Conservation (phyloP, 2,113 vertebrate genomes). For the Carlito syrichta region DNA sequence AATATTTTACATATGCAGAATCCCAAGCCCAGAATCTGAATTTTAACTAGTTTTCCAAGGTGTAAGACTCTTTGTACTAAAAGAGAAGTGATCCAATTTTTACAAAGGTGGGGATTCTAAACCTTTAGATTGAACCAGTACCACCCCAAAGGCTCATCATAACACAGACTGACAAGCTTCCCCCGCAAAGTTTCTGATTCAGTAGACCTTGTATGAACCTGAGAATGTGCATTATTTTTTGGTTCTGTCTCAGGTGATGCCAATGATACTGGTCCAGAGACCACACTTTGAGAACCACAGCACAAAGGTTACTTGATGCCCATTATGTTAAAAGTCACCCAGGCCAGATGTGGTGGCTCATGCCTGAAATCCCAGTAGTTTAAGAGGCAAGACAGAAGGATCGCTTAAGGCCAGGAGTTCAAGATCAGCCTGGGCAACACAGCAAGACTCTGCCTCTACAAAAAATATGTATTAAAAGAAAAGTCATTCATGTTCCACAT, state of each 20-base stretch:
- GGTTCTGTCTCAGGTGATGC: not conserved
- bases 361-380: too few species aligned
- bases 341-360: too few species aligned
- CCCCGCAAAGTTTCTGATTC: not conserved
- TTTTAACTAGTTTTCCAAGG: not conserved
- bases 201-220: accelerated
- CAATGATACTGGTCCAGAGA: not conserved
- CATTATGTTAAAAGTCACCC: too few species aligned
- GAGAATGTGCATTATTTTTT: not conserved
- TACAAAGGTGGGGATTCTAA: not conserved
- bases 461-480: too few species aligned
- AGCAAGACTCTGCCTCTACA: too few species aligned
- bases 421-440: too few species aligned
- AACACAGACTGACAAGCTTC: not conserved
- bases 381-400: too few species aligned
- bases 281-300: not conserved
- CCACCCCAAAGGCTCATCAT: not conserved
- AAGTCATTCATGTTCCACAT: not conserved
- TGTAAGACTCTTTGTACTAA: not conserved
- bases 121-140: not conserved
- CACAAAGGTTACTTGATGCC: too few species aligned
- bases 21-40: not conserved
- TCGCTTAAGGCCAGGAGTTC: too few species aligned
- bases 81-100: not conserved
- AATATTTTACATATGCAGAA: not conserved